Conservation (phyloP, 2,797 vertebrate species). For the Tragelaphus oryx region DNA sequence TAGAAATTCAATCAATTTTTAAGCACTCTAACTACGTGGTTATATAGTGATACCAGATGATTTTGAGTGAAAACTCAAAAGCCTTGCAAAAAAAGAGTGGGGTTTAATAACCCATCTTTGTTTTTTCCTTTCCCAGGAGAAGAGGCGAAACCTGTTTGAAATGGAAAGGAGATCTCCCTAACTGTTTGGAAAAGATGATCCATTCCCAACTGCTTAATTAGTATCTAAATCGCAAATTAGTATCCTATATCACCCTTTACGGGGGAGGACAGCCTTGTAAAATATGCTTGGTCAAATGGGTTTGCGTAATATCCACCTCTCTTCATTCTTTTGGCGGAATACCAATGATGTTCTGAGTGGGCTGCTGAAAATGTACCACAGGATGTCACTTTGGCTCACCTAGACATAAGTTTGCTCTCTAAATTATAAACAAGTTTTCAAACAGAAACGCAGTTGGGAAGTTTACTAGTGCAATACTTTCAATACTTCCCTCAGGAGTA, state of each 20-base stretch:
- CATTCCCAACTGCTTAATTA: neutral
- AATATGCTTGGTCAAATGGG: neutral
- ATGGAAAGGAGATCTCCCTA: neutral
- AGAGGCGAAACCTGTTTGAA: neutral
- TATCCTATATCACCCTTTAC: neutral
- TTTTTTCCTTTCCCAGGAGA: neutral
- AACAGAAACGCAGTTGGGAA: neutral
- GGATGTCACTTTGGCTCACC: neutral
- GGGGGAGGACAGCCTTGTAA: neutral
- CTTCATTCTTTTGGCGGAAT: neutral
- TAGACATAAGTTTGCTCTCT: slow-evolving; percentile 13
- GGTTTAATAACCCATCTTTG: neutral
- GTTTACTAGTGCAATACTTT: neutral
- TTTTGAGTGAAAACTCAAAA: slow-evolving; percentile 25
- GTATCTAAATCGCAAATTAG: neutral
- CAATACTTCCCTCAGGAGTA: neutral
- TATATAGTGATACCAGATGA: neutral
- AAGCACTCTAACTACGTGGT: slow-evolving; percentile 13
- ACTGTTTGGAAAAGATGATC: neutral
- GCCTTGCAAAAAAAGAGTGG: neutral
- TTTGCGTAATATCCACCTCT: neutral
- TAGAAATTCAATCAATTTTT: slow-evolving; percentile 31
- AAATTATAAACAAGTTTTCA: neutral
- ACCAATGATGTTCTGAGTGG: neutral
- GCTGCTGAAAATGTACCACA: neutral